Evolutionary conservation across 2,888 invertebrate species (phyloP).

Genomic region (Nowickia ferox): DNA sequence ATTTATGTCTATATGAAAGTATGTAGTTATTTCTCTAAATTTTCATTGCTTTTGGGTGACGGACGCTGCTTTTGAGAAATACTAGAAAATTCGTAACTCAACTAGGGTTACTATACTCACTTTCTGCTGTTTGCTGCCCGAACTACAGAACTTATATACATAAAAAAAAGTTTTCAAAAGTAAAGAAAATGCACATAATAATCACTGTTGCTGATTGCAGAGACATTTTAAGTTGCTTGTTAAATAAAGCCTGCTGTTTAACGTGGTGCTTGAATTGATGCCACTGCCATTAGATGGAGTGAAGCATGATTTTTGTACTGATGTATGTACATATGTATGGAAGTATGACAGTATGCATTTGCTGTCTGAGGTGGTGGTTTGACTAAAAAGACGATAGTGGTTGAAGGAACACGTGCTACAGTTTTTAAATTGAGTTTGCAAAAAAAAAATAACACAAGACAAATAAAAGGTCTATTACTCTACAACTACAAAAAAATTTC

Average conservation of each 20-base stretch:
- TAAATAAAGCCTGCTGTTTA: conserved; percentile 58
- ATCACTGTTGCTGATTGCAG: conserved; percentile 55
- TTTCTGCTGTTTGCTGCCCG: background rate
- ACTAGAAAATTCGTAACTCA: conserved; percentile 22
- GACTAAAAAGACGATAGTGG: conserved; percentile 23
- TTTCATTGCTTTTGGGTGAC: conserved; percentile 67
- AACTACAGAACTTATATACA: conserved; percentile 13
- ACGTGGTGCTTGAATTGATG: conserved; percentile 69
- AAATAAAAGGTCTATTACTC: conserved; percentile 13
- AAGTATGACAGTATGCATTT: background rate
- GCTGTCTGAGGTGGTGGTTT: conserved; percentile 53
- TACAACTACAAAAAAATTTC: background rate
- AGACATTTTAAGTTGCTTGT: conserved; percentile 51
- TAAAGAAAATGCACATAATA: conserved; percentile 9
- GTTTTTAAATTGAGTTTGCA: conserved; percentile 41
- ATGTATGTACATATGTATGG: background rate
- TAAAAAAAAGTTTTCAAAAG: conserved; percentile 25
- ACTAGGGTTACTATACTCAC: conserved; percentile 36
- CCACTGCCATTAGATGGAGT: conserved; percentile 41
- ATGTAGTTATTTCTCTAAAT: conserved; percentile 38
- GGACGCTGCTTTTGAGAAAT: conserved; percentile 36
- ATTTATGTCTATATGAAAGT: conserved; percentile 1
- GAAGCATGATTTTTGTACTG: background rate
- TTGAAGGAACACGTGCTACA: conserved; percentile 64
- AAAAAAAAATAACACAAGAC: conserved; percentile 26